Conservation (phyloP, 2,113 vertebrate species). For the Corvus moneduloides region DNA sequence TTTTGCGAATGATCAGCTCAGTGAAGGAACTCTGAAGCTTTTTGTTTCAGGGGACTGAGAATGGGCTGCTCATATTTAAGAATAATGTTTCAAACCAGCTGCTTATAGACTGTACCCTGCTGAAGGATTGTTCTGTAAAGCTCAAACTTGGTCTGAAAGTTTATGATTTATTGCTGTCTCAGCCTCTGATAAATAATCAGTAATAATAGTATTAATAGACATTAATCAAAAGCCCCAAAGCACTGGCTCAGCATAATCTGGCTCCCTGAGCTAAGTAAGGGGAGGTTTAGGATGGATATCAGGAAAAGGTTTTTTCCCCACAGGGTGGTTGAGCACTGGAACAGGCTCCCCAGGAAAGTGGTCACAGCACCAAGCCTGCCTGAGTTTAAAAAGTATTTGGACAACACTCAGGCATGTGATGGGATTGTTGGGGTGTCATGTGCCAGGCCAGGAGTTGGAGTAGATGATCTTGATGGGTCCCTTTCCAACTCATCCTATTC, state of each 20-base stretch:
- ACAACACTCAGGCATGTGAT: not conserved
- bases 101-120: not conserved
- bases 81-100: not conserved
- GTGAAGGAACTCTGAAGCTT: not conserved
- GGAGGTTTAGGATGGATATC: not conserved
- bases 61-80: not conserved
- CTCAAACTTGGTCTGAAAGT: not conserved
- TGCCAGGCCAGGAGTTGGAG: no score
- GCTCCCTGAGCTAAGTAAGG: not conserved
- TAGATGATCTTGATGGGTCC: not conserved
- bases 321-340: not conserved
- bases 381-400: not conserved
- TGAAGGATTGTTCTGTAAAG: not conserved
- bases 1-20: not conserved
- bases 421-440: not conserved
- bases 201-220: not conserved
- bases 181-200: not conserved
- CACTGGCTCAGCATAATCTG: not conserved
- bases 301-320: not conserved
- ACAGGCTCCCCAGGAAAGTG: not conserved
- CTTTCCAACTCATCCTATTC: not conserved
- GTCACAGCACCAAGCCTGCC: not conserved
- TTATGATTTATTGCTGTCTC: not conserved
- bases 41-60: not conserved
- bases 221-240: not conserved